A percentile compares a stretch with the other conserved stretches of the same genome.
phyloP scores from a whole-genome alignment of 1,140 invertebrate species.

The Drosophila cardini region DNA sequence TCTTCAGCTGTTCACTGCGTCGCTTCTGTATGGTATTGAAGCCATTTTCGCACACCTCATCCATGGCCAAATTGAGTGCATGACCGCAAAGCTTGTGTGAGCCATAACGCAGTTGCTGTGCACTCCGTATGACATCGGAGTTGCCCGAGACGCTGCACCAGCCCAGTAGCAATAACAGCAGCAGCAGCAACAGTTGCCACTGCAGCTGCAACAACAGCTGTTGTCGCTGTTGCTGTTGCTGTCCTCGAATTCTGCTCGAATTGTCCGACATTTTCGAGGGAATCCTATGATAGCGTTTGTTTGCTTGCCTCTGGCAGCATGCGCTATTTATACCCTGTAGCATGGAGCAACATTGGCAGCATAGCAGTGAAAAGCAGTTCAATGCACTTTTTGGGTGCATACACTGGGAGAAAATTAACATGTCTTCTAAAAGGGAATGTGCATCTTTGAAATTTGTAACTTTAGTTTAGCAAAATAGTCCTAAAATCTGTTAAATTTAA shows the following conservation, averaged over 20 bases:
- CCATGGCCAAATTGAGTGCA: slow-evolving; percentile 60
- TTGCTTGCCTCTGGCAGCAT: slow-evolving; percentile 27
- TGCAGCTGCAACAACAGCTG: slow-evolving; percentile 12
- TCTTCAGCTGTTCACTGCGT: slow-evolving; percentile 2
- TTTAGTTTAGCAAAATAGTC: too few relatives aligned
- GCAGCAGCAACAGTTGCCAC: slow-evolving; percentile 16
- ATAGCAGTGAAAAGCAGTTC: slow-evolving; percentile 39
- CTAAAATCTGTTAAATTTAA: too few relatives aligned
- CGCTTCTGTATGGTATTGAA: slow-evolving; percentile 50
- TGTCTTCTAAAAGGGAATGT: too few relatives aligned
- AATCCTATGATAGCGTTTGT: slow-evolving; percentile 32
- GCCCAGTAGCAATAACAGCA: slow-evolving; percentile 30
- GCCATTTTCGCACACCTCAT: slow-evolving; percentile 57
- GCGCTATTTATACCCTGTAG: slow-evolving; percentile 61
- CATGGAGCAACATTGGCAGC: neutral
- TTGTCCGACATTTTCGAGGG: slow-evolving; percentile 55
- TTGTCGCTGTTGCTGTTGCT: slow-evolving; percentile 13
- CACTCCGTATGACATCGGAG: neutral
- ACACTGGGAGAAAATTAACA: neutral
- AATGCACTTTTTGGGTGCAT: slow-evolving; percentile 59
- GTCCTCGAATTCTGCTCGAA: neutral
- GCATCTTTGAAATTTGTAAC: too few relatives aligned
- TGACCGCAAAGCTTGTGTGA: slow-evolving; percentile 68
- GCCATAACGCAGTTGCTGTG: slow-evolving; percentile 53
- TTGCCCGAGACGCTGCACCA: slow-evolving; percentile 12